Conservation (phyloP, 2,113 vertebrate species). For the Grus americana region DNA sequence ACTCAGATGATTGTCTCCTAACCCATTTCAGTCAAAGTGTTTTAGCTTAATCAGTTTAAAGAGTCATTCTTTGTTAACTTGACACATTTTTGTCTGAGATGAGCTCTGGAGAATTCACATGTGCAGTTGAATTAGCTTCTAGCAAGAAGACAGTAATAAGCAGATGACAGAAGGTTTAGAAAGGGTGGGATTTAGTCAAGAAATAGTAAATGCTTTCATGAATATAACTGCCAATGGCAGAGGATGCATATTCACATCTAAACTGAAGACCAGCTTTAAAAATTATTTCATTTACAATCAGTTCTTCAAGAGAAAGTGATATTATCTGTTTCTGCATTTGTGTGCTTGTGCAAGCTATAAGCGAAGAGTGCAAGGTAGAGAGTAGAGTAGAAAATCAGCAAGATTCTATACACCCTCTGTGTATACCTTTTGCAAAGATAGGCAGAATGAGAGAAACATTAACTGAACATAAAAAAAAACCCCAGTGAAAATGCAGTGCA, state of each 20-base stretch:
- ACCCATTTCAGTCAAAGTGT: constrained; percentile 31
- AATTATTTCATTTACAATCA: neutral
- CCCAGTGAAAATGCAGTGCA: neutral
- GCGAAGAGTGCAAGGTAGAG: neutral
- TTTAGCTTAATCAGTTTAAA: constrained; percentile 36
- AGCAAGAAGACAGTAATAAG: neutral
- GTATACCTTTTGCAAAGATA: neutral
- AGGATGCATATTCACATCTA: neutral
- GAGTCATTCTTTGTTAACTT: neutral
- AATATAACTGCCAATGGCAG: neutral
- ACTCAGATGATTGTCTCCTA: constrained; percentile 4
- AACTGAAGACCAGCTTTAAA: neutral
- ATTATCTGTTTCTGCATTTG: neutral
- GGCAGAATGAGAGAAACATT: neutral
- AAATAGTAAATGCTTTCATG: neutral
- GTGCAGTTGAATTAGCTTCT: constrained; percentile 7
- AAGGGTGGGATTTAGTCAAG: neutral
- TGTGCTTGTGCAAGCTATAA: neutral
- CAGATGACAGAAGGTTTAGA: neutral
- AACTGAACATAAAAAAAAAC: neutral
- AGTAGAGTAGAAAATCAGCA: neutral
- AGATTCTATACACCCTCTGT: neutral
- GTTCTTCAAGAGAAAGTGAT: neutral
- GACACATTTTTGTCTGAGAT: constrained; percentile 1
- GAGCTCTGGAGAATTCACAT: neutral